Evolutionary conservation across 2,888 invertebrate species (phyloP), one percentile per base, ranked within the genome.

Genomic region (Diplolepis rosae): DNA sequence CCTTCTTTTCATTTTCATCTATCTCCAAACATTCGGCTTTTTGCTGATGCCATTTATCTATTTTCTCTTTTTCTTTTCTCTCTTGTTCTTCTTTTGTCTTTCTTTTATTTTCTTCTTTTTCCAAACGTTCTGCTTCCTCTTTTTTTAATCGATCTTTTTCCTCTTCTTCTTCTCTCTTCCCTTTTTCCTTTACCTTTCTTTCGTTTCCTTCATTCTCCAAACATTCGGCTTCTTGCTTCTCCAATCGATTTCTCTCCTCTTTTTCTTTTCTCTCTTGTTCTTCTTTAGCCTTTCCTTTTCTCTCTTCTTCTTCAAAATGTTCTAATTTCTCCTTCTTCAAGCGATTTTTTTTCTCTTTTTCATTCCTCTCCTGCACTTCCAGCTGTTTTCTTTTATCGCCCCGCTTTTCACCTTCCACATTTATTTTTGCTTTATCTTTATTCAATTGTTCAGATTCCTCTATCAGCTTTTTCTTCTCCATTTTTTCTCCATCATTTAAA

Each of bases 51-150:
- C n/a, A n/a, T n/a, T n/a, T n/a, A n/a, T n/a, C n/a, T n/a, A n/a
- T n/a, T n/a, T n/a, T 28, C 72, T 78, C 68, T 54, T 51, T 45
- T 66, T 79, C 77, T 75, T 75, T 69, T 67, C 74, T 50, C 15
- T 54, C 24, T 66, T 71, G 5, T 45, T 45, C 18, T 50, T 50
- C 32, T 66, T 65, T 4, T 39, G 39, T 39, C 78, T 32, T 2
- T 74, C 73, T 39, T 77, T 74, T 1, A 22, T 9, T 81, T 28
- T 88, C 86, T 70, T 88, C 87, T 24, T 87, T 88, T 30, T 88
- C 86, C 66, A 69, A 39, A 42, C 56, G 42, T 42, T 76, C 69
- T 1, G 65, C 66, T 54, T 75, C 66, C 28, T 81, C 69, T 24
- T 65, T 68, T 65, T 71, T 75, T 24, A 73, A 24, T 73, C 74